Evolutionary conservation across 2,888 invertebrate genomes (phyloP).

Genomic region (Globia sparganii): DNA sequence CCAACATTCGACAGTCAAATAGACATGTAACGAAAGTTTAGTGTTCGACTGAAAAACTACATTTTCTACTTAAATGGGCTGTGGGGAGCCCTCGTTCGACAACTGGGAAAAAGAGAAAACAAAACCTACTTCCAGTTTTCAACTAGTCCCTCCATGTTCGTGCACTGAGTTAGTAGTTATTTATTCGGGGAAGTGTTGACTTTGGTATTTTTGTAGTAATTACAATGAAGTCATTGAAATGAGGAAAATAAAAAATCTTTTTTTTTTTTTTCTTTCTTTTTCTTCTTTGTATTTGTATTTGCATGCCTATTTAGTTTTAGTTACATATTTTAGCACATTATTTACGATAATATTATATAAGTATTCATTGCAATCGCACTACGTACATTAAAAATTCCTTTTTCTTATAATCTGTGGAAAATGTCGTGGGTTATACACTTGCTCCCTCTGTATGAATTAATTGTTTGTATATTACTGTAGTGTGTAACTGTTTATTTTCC

Average conservation of each 20-base stretch:
- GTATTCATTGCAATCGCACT: no score
- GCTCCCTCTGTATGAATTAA: no score
- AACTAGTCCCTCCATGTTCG: not conserved
- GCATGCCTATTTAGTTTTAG: no score
- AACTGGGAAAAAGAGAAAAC: constrained; percentile 20
- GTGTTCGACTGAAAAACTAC: constrained; percentile 36
- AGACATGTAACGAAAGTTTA: constrained; percentile 36
- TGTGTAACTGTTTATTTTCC: no score
- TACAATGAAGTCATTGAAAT: not conserved
- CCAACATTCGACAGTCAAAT: constrained; percentile 12
- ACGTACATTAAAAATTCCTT: no score
- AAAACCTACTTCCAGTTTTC: constrained; percentile 3
- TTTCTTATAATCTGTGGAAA: no score
- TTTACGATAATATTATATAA: no score
- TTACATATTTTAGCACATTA: no score
- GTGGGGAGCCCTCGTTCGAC: not conserved
- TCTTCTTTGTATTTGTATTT: no score
- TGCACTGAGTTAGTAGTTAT: constrained; percentile 4
- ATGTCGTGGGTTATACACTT: no score
- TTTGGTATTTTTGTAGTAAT: not conserved
- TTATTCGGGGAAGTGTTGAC: not conserved
- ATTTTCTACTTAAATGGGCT: constrained; percentile 35
- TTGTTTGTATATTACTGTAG: no score
- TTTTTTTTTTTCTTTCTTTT: no score
- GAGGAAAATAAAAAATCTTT: not conserved